phyloP scores from a whole-genome alignment of 2,797 vertebrate species.

The Gymnodraco acuticeps region DNA sequence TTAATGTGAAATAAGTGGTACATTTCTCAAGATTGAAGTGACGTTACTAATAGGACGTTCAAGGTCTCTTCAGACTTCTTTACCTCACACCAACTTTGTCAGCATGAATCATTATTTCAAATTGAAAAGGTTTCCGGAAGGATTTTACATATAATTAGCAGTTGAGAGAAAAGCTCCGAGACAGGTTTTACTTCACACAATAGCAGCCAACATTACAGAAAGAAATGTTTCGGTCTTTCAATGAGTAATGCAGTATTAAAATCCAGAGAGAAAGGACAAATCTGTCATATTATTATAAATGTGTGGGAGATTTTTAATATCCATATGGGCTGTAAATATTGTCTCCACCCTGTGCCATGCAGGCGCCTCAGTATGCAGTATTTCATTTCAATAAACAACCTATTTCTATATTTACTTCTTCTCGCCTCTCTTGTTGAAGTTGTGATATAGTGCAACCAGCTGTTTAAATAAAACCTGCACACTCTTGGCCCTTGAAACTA shows the following conservation, averaged over 20 bases:
- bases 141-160: conserved; percentile 63
- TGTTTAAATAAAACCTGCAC: conserved; percentile 50
- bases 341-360: conserved; percentile 12
- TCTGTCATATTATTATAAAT: neutral
- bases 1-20: conserved; percentile 3
- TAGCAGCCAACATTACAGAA: conserved; percentile 37
- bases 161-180: conserved; percentile 36
- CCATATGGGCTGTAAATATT: conserved; percentile 38
- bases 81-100: conserved; percentile 39
- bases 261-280: conserved; percentile 22
- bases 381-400: conserved; percentile 56
- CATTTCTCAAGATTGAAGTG: conserved; percentile 25
- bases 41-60: conserved; percentile 22
- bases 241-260: conserved; percentile 29
- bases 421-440: conserved; percentile 34
- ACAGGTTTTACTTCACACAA: conserved; percentile 57
- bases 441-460: conserved; percentile 34
- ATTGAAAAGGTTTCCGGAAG: conserved; percentile 55
- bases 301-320: conserved; percentile 38
- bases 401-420: conserved; percentile 50
- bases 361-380: conserved; percentile 31
- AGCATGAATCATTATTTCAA: conserved; percentile 57
- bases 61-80: conserved; percentile 36
- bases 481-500: conserved; percentile 20
- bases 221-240: conserved; percentile 33